These are phyloP conservation scores for Merodon equestris DNA, from an alignment of 2,888 invertebrate species.

Conservation along the genomic window DNA sequence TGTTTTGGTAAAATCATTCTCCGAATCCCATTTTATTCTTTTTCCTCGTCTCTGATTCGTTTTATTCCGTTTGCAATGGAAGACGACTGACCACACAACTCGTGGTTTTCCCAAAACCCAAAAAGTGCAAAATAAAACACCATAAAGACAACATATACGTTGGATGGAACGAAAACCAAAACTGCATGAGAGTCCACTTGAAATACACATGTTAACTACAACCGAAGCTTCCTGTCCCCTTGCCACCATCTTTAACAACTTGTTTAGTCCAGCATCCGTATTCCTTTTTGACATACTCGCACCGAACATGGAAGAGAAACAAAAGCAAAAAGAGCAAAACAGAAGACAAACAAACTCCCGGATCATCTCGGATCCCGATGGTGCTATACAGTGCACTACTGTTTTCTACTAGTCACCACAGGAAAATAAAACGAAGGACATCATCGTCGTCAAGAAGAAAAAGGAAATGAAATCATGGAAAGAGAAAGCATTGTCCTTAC, in stretches of 20 bases:
- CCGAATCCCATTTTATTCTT: not conserved
- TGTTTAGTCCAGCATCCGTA: constrained; percentile 28
- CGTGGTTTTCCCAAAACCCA: not conserved
- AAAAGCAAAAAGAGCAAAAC: too few species aligned
- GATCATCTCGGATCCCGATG: constrained; percentile 40
- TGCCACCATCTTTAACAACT: constrained; percentile 10
- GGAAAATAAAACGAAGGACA: constrained; percentile 61
- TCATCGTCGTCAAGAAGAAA: constrained; percentile 18
- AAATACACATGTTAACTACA: constrained; percentile 59
- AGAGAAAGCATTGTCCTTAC: too few species aligned
- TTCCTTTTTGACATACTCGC: constrained; percentile 16
- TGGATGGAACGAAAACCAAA: constrained; percentile 11
- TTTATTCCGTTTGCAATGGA: too few species aligned
- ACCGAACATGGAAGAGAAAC: not conserved
- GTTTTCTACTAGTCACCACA: constrained; percentile 49
- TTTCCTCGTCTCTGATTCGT: too few species aligned
- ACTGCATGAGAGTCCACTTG: constrained; percentile 23
- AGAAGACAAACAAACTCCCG: constrained; percentile 51
- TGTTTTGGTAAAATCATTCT: constrained; percentile 30
- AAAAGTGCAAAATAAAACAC: constrained; percentile 15
- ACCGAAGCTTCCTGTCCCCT: constrained; percentile 24
- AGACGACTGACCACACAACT: not conserved
- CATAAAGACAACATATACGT: constrained; percentile 15
- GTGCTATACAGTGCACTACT: constrained; percentile 17
- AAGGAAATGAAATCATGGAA: not conserved